Evolutionary conservation across 2,113 vertebrate genomes (phyloP).

Genomic region (Ictidomys tridecemlineatus): DNA sequence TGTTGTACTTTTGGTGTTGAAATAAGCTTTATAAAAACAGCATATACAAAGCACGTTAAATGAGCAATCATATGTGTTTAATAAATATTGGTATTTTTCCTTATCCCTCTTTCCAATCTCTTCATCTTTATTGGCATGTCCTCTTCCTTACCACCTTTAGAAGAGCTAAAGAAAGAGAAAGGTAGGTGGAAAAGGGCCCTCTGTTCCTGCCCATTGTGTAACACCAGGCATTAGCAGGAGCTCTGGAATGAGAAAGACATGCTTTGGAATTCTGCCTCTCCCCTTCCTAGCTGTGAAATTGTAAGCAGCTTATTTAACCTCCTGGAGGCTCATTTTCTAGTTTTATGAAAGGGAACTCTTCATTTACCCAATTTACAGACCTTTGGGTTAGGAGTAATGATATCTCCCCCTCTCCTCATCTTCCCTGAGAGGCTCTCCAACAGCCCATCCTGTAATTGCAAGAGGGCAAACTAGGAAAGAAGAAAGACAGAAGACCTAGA

Average conservation of each 20-base stretch:
- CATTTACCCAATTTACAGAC: background rate
- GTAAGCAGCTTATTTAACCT: conserved; percentile 62
- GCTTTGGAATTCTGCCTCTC: conserved; percentile 42
- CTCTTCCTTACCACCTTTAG: background rate
- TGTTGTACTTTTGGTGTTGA: background rate
- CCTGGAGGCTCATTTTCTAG: conserved; percentile 64
- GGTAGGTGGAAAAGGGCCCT: background rate
- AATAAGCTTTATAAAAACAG: background rate
- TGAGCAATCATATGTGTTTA: background rate
- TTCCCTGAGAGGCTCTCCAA: conserved; percentile 28
- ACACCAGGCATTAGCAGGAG: background rate
- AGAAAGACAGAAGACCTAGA: background rate
- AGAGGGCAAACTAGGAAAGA: conserved; percentile 6
- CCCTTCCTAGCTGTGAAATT: conserved; percentile 38
- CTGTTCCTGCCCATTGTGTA: background rate
- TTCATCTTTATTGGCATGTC: background rate
- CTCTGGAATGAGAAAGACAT: conserved; percentile 23
- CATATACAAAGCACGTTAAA: background rate
- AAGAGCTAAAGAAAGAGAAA: background rate
- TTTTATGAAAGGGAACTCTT: conserved; percentile 48
- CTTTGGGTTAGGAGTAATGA: conserved; percentile 34
- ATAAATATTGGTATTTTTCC: background rate
- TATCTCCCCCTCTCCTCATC: background rate
- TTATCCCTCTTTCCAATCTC: background rate
- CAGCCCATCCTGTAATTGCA: background rate